phyloP scores from a whole-genome alignment of 2,888 invertebrate species.

The Quadriops clusia region DNA sequence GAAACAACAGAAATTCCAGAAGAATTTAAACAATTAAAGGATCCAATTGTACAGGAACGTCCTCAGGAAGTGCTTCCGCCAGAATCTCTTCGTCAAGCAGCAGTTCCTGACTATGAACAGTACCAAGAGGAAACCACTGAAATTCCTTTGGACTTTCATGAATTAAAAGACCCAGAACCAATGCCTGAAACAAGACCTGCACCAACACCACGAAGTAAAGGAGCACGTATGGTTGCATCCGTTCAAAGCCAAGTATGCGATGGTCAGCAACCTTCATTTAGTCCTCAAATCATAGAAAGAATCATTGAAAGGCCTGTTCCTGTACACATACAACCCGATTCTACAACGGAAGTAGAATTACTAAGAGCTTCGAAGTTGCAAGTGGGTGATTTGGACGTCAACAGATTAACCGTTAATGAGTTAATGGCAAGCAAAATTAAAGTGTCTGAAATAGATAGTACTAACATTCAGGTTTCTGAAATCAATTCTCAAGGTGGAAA shows the following conservation, averaged over 20 bases:
- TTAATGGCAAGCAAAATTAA: conserved; percentile 67
- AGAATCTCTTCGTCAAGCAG: conserved; percentile 8
- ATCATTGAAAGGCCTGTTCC: conserved; percentile 24
- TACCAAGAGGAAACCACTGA: conserved; percentile 13
- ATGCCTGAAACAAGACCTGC: conserved; percentile 8
- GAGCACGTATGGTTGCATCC: conserved; percentile 1
- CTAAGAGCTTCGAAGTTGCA: conserved; percentile 51
- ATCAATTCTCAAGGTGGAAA: conserved; percentile 58
- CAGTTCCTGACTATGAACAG: conserved; percentile 8
- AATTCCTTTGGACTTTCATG: conserved; percentile 15
- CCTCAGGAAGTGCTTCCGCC: conserved; percentile 7
- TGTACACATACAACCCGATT: conserved; percentile 14
- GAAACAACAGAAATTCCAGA: conserved; percentile 31
- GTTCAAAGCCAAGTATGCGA: too few species aligned
- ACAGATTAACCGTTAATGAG: conserved; percentile 64
- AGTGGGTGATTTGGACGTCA: conserved; percentile 66
- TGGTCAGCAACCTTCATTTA: too few species aligned
- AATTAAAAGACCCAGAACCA: conserved; percentile 8
- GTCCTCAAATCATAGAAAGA: conserved; percentile 17
- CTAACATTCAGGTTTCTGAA: conserved; percentile 59
- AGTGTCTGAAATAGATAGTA: conserved; percentile 71
- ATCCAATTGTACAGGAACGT: conserved; percentile 17
- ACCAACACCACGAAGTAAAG: conserved; percentile 3
- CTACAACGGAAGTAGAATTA: conserved; percentile 28
- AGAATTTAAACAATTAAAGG: conserved; percentile 25